Percentiles rank a stretch among this genome's conserved stretches.
Conservation (phyloP, 2,113 vertebrate genomes). For the Sarotherodon lohbergeri region DNA sequence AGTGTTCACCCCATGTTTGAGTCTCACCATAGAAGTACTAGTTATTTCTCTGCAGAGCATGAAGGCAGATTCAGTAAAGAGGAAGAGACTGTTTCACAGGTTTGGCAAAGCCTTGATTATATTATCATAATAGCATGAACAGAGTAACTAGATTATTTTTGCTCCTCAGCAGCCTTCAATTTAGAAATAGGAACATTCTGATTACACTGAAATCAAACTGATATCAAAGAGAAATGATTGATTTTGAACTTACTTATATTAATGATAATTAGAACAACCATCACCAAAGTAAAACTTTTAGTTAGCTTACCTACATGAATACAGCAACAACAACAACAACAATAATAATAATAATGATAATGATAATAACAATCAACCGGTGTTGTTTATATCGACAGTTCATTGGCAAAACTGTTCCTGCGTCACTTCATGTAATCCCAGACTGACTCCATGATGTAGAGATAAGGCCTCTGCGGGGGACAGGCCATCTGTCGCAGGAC, state of each 20-base stretch:
- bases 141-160: background rate
- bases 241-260: background rate
- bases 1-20: background rate
- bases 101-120: background rate
- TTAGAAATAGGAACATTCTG: background rate
- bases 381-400: background rate
- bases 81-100: background rate
- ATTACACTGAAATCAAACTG: background rate
- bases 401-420: background rate
- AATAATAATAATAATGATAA: rapidly evolving
- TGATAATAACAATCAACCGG: background rate
- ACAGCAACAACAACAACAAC: rapidly evolving
- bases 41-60: background rate
- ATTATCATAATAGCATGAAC: background rate
- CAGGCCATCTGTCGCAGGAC: background rate
- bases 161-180: background rate
- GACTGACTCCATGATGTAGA: background rate
- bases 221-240: background rate
- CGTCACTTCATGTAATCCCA: background rate
- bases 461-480: background rate
- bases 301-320: background rate
- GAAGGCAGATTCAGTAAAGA: background rate
- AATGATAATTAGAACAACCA: background rate
- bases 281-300: background rate
- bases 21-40: background rate